Conservation (phyloP, 2,888 invertebrate genomes). For the Phaedon cochleariae region DNA sequence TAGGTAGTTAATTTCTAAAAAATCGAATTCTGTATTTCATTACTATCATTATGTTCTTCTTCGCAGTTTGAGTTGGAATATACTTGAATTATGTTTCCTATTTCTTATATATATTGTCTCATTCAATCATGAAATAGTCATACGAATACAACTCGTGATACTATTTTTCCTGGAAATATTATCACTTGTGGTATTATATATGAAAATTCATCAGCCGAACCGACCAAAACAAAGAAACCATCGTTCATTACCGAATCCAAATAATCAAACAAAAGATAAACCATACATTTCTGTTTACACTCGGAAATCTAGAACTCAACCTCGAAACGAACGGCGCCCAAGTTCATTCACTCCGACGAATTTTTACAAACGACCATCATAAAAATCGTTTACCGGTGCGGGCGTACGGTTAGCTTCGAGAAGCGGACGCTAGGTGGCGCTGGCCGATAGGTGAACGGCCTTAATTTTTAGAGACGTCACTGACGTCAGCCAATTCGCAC, state of each 20-base stretch:
- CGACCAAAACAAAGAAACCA: background rate
- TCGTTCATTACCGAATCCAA: background rate
- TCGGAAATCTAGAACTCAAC: conserved; percentile 23
- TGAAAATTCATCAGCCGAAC: too few relatives aligned
- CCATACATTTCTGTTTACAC: conserved; percentile 12
- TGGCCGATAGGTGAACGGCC: conserved; percentile 46
- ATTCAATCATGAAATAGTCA: too few relatives aligned
- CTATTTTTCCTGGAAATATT: too few relatives aligned
- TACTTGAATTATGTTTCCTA: too few relatives aligned
- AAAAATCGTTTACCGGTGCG: conserved; percentile 38
- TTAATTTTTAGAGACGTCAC: conserved; percentile 35
- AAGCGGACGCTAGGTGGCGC: background rate
- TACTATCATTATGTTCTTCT: too few relatives aligned
- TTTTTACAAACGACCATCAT: conserved; percentile 38
- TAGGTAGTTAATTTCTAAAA: too few relatives aligned
- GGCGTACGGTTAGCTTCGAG: conserved; percentile 1
- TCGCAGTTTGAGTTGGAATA: too few relatives aligned
- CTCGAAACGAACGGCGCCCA: conserved; percentile 14
- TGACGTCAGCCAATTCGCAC: conserved; percentile 7
- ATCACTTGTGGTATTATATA: too few relatives aligned
- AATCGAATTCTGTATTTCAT: too few relatives aligned
- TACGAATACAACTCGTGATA: too few relatives aligned
- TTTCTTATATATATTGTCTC: too few relatives aligned
- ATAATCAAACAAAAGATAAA: conserved; percentile 2
- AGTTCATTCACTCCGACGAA: conserved; percentile 38